These are phyloP conservation scores for Empis livida DNA, from an alignment of 2,888 invertebrate genomes.

Conservation along the genomic window DNA sequence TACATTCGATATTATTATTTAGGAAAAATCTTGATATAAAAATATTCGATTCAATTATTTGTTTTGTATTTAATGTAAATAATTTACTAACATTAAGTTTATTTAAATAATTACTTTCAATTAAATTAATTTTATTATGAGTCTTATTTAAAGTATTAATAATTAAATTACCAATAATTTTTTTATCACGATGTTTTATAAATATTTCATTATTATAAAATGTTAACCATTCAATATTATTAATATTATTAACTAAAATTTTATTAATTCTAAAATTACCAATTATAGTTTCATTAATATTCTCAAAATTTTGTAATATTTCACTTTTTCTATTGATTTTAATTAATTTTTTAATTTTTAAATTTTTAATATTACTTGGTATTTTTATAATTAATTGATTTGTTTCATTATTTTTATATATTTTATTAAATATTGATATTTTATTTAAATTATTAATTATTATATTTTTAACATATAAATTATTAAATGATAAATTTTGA, in stretches of 20 bases:
- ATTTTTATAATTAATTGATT: neutral
- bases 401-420: neutral
- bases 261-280: neutral
- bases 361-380: neutral
- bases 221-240: neutral
- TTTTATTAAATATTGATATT: neutral
- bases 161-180: neutral
- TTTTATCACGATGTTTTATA: neutral
- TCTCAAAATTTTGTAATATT: neutral
- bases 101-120: neutral
- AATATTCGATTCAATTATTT: constrained; percentile 22
- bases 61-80: constrained; percentile 9
- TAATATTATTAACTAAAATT: neutral
- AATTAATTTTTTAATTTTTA: too few relatives aligned
- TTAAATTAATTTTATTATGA: neutral
- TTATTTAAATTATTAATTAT: neutral
- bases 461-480: neutral
- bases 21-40: constrained; percentile 21
- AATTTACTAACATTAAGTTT: neutral
- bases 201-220: neutral
- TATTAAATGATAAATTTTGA: neutral
- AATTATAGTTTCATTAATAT: neutral
- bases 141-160: neutral
- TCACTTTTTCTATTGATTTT: neutral
- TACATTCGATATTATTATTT: constrained; percentile 16